Evolutionary conservation across 2,113 vertebrate genomes (phyloP).

Genomic region (Bubalus kerabau): DNA sequence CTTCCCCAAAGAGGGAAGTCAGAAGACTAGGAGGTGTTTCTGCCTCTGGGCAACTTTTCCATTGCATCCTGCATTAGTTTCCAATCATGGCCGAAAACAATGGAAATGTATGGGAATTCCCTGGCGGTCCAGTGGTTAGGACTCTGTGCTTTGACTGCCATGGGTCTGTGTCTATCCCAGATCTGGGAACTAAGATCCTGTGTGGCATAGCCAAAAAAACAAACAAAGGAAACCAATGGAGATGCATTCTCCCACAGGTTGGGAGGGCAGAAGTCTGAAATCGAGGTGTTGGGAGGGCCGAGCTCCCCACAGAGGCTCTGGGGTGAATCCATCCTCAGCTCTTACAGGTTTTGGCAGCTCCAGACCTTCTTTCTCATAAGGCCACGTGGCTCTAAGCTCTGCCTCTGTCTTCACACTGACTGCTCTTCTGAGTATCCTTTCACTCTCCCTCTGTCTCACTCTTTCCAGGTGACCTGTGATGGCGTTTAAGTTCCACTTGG

Average conservation of each 20-base stretch:
- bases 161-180: background rate
- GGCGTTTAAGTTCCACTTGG: background rate
- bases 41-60: background rate
- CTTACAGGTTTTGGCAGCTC: background rate
- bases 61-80: background rate
- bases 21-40: background rate
- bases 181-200: background rate
- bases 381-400: background rate
- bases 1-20: background rate
- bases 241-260: background rate
- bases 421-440: background rate
- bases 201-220: background rate
- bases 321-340: background rate
- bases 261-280: background rate
- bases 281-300: background rate
- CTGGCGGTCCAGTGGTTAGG: background rate
- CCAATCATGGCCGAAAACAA: background rate
- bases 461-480: background rate
- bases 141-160: background rate
- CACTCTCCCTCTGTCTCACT: background rate
- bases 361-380: background rate
- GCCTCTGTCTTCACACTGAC: accelerated
- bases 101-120: background rate
- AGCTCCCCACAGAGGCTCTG: background rate
- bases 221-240: background rate